phyloP scores from a whole-genome alignment of 2,797 vertebrate genomes.

The Aplochiton taeniatus region DNA sequence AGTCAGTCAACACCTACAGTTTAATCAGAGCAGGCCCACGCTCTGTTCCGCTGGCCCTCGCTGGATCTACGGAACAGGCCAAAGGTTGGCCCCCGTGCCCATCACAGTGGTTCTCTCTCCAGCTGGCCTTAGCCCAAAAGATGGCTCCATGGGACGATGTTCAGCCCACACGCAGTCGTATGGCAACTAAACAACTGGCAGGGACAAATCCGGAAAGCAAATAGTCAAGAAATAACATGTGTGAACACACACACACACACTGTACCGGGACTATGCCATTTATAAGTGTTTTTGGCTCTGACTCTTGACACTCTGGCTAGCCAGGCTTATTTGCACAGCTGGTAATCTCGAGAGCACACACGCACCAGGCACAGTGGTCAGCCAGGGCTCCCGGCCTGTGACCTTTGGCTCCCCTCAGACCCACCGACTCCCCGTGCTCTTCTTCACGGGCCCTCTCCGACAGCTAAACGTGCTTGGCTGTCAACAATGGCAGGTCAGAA shows the following conservation, averaged over 20 bases:
- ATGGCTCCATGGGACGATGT: conserved; percentile 29
- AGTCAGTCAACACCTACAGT: conserved; percentile 16
- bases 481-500: conserved; percentile 47
- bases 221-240: conserved; percentile 34
- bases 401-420: conserved; percentile 39
- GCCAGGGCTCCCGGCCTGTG: conserved; percentile 44
- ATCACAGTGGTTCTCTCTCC: conserved; percentile 23
- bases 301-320: conserved; percentile 38
- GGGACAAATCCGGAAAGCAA: conserved; percentile 49
- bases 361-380: conserved; percentile 31
- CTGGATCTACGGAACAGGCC: conserved; percentile 10
- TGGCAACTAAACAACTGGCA: conserved; percentile 34
- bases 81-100: conserved; percentile 18
- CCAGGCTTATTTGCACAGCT: conserved; percentile 63
- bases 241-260: too few species aligned
- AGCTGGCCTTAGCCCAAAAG: conserved; percentile 30
- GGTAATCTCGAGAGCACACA: conserved; percentile 51
- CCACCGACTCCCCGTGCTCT: conserved; percentile 15
- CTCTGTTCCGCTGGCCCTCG: conserved; percentile 12
- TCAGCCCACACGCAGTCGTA: conserved; percentile 18
- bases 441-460: conserved; percentile 23
- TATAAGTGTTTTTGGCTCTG: conserved; percentile 48
- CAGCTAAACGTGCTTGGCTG: conserved; percentile 2
- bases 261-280: conserved; percentile 1
- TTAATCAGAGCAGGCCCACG: conserved; percentile 23